phyloP scores from a whole-genome alignment of 2,888 invertebrate genomes.

The Phengaris alcon region DNA sequence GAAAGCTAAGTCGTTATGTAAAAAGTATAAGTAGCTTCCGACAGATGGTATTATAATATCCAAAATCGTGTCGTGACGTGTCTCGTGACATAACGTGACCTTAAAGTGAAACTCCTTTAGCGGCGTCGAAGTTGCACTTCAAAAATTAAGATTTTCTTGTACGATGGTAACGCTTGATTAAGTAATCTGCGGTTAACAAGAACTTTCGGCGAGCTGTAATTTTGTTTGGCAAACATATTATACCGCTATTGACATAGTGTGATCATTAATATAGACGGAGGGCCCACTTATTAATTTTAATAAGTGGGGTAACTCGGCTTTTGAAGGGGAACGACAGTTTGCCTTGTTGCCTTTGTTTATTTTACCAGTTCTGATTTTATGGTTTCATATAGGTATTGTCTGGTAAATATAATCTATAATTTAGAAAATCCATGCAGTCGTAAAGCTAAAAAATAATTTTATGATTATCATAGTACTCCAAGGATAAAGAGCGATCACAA shows the following conservation, averaged over 20 bases:
- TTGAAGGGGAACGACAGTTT: conserved; percentile 61
- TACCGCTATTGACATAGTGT: conserved; percentile 73
- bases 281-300: conserved; percentile 79
- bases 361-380: conserved; percentile 75
- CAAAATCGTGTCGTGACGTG: no score
- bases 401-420: conserved; percentile 19
- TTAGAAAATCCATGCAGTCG: not conserved
- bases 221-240: conserved; percentile 75
- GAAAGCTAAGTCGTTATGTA: no score
- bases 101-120: no score
- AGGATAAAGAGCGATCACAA: no score
- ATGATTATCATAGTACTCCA: no score
- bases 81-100: no score
- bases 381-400: conserved; percentile 43
- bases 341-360: conserved; percentile 52
- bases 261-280: conserved; percentile 75
- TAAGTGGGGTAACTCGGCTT: conserved; percentile 61
- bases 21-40: no score
- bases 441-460: no score
- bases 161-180: conserved; percentile 24
- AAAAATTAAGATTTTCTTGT: not conserved
- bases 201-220: conserved; percentile 39
- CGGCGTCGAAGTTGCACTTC: no score
- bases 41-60: no score
- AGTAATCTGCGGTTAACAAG: conserved; percentile 23